phyloP scores from a whole-genome alignment of 2,113 vertebrate species.

The Alosa alosa region DNA sequence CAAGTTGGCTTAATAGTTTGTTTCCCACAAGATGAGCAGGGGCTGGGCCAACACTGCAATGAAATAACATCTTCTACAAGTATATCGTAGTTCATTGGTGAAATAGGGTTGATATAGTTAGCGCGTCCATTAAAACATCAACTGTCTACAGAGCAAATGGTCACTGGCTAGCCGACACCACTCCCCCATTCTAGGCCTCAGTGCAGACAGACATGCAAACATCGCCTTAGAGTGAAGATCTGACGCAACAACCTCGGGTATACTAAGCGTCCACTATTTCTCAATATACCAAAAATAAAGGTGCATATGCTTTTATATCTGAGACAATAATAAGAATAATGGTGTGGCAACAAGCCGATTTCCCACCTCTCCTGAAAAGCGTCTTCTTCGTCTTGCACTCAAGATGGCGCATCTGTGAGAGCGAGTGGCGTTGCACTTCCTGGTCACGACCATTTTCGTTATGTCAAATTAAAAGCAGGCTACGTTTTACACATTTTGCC shows the following conservation, averaged over 20 bases:
- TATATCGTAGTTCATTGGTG: not conserved
- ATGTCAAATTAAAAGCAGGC: not conserved
- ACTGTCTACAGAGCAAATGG: not conserved
- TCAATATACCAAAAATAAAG: not conserved
- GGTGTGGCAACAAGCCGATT: not conserved
- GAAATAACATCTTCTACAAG: not conserved
- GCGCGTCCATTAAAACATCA: not conserved
- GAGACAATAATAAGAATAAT: not conserved
- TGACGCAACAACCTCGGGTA: not conserved
- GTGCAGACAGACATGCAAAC: not conserved
- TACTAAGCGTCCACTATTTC: not conserved
- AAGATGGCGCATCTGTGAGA: conserved; percentile 64
- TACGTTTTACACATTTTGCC: not conserved
- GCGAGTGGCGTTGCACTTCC: not conserved
- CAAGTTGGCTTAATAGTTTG: not conserved
- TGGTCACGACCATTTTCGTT: not conserved
- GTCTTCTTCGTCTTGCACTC: conserved; percentile 40
- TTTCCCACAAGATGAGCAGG: not conserved
- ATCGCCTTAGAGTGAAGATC: not conserved
- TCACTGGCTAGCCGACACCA: not conserved
- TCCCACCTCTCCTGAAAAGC: conserved; percentile 61
- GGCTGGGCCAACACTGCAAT: not conserved
- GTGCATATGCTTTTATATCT: not conserved
- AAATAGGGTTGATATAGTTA: not conserved
- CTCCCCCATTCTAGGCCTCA: conserved; percentile 16